Evolutionary conservation across 1,140 invertebrate species (phyloP), one percentile per base, ranked within the genome.

Genomic region (Mesaphorura yosii): DNA sequence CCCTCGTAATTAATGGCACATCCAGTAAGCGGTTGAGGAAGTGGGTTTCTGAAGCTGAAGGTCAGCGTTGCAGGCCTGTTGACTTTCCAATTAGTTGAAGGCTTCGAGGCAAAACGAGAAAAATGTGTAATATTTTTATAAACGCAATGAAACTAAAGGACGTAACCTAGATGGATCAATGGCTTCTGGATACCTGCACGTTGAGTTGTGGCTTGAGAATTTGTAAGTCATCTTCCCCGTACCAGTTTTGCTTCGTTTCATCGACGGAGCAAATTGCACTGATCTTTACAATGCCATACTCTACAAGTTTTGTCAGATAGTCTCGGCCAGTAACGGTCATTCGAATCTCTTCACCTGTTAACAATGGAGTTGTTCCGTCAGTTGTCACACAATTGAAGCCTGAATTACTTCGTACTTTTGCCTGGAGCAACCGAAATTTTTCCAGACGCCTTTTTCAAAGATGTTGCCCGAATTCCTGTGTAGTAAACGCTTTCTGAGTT

Each of bases 181-280:
- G n/a, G n/a, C n/a, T n/a, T n/a, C n/a, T n/a, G n/a, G n/a, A n/a
- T n/a, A 53, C 58, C 46, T 58, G 38, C 12, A 60, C 15, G 7
- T 27, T 51, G 15, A 53, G 25, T 14, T 14, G 75, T 1, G 83
- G 82, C 55, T 82, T 84, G 1, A 80, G 63, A 0, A 85, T 73
- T 68, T 83, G 77, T 68, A 84, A 83, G 66, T 83, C 80, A 59
- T 83, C 81, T 58, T 83, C 81, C 37, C 79, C 80, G 2, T 79
- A 76, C 80, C 82, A 84, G 3, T 79, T 77, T 64, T 84, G 81
- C 23, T 75, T 76, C 3, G 82, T 86, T 66, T 84, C 82, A 42
- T 75, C 68, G 0, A 85, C 82, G 4, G 75, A 76, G 27, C 78
- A 79, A 64, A 83, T 78, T 4, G 77, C 77, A 25, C 78, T 78